Evolutionary conservation across 2,113 vertebrate species (phyloP), one percentile per base, ranked within the genome.

Genomic region (Microcebus ravelobensis): DNA sequence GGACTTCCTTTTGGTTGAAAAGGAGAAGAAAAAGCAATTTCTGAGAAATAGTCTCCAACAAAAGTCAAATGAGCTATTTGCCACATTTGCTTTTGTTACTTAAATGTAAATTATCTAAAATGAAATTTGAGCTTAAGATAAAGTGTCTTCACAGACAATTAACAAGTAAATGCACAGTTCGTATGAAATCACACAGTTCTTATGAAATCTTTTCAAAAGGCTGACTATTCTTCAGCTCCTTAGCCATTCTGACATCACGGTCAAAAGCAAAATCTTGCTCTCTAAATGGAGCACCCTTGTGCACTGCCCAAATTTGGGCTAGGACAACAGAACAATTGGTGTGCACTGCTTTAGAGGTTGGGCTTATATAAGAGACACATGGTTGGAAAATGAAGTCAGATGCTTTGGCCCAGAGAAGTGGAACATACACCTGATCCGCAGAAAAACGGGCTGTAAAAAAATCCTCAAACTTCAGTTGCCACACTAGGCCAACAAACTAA

Each of bases 241-340:
- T 20, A 92, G 77, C 48, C 48, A 83, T 9, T 85, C 42, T 6
- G 17, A 68, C 8, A n/a, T 29, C 77, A 18, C 5, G 39, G n/a
- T 71, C 92, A 80, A 92, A 96, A 94, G 61, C 36, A 34, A 94
- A 90, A 29, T 48, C 80, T 65, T 83, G 7, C 55, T 83, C 45
- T 87, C 63, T 45, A 68, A 84, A 65, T 36, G 39, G 27, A 70
- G 79, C 18, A 57, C 12, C 39, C 34, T 9, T 8, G n/a, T 31
- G 11, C 29, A 2, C 63, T 18, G 6, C 27, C 34, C 31, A 63
- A 8, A 14, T 80, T 42, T 57, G 18, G 39, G 76, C 50, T 11
- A 31, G 31, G 21, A 87, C 45, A 55, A 65, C 18, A 50, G 14
- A 34, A 85, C 25, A 36, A 65, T 31, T 2, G 0, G 25, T 36